Evolutionary conservation across 2,113 vertebrate genomes (phyloP), one percentile per base, ranked within the genome.

Genomic region (Haemorhous mexicanus): DNA sequence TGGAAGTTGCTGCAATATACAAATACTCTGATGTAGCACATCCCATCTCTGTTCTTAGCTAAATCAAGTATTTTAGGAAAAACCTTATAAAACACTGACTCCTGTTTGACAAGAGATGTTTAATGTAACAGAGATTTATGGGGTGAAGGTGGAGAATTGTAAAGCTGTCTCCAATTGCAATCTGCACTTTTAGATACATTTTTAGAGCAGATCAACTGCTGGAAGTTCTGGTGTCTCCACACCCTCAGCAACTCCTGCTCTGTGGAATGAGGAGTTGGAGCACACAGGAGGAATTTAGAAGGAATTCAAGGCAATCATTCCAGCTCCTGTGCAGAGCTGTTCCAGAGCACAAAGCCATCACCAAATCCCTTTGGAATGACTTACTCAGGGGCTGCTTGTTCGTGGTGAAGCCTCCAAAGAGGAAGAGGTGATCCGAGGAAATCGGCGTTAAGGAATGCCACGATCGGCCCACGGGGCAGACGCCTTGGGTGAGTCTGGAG

Each of bases 361-460:
- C 10, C 22, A 55, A 74, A 69, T 10, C 79, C 82, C 72, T 63
- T 0, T 10, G 88, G 75, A 53, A 69, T 7, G 58, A 98, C 99
- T 99, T 96, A 99, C 99, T 99, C 37, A 99, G 96, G 1, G 99
- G 99, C 92, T 99, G 98, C 94, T 99, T 98, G 80, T 99, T 98
- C 6, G 99, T 99, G 94, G 99, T 99, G 97, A 99, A 99, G 41
- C 99, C 99, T 61, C 99, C 99, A 7, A 99, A 99, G 87, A 99
- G 97, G 95, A 99, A 99, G 96, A 99, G 98, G 90, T 98, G 98
- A 84, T 99, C 98, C 4, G 98, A 96, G 76, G 99, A 99, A 39
- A 99, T 98, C 0, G 99, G 98, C 4, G 98, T 99, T 32, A 99
- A 95, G 41, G 99, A 99, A 80, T 99, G 99, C 99, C 99, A 99